These are phyloP conservation scores for Strigamia maritima DNA, from an alignment of 2,888 invertebrate genomes.

Conservation along the genomic window DNA sequence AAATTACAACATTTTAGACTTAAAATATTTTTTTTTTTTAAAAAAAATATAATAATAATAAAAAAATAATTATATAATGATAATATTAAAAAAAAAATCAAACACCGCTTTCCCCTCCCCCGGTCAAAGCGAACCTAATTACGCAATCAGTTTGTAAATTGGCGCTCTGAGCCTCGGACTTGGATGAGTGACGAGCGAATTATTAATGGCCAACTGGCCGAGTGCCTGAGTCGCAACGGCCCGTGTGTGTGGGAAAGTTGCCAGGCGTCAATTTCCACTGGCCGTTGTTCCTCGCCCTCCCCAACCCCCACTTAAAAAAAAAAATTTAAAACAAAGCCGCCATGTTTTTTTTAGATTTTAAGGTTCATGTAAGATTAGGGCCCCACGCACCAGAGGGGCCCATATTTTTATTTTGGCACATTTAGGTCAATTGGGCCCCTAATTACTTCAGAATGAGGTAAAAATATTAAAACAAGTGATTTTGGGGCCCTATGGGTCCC, in stretches of 20 bases:
- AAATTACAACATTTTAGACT: too few relatives aligned
- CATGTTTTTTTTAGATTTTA: not conserved
- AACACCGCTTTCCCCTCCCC: too few relatives aligned
- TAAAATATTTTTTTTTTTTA: too few relatives aligned
- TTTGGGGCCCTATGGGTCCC: too few relatives aligned
- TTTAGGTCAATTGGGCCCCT: too few relatives aligned
- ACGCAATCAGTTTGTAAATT: not conserved
- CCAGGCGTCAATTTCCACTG: constrained; percentile 13
- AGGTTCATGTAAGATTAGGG: too few relatives aligned
- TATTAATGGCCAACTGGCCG: constrained; percentile 11
- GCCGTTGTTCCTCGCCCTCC: not conserved
- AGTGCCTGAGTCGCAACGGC: constrained; percentile 7
- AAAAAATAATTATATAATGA: too few relatives aligned
- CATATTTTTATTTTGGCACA: not conserved
- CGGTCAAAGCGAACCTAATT: not conserved
- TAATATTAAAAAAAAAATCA: not conserved
- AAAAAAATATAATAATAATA: too few relatives aligned
- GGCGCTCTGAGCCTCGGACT: not conserved
- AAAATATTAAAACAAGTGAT: too few relatives aligned
- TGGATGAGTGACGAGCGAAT: constrained; percentile 16
- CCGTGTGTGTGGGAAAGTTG: constrained; percentile 11
- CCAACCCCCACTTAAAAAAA: not conserved
- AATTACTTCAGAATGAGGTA: too few relatives aligned
- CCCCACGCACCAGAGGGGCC: too few relatives aligned
- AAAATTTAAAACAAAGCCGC: not conserved